These are phyloP conservation scores for Drosophila sproati DNA, from an alignment of 1,140 invertebrate species.

Conservation along the genomic window DNA sequence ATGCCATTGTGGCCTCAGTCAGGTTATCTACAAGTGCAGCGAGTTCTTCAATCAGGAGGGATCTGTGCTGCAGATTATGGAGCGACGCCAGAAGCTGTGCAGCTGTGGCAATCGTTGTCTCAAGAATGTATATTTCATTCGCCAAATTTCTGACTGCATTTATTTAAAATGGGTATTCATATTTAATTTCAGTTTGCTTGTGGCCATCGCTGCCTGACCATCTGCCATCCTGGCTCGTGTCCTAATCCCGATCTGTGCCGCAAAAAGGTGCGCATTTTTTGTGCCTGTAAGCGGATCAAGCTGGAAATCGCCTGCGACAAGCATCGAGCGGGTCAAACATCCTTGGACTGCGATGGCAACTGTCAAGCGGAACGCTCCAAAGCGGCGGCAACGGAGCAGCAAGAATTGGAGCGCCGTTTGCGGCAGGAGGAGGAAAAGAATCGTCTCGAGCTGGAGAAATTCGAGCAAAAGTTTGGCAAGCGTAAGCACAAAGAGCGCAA, in stretches of 20 bases:
- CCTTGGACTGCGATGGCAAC: conserved; percentile 87
- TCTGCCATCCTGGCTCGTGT: conserved; percentile 92
- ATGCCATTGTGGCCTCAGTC: conserved; percentile 92
- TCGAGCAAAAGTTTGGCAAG: conserved; percentile 89
- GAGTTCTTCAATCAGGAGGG: conserved; percentile 87
- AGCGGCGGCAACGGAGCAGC: conserved; percentile 85
- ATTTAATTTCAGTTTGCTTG: conserved; percentile 87
- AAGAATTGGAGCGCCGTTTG: conserved; percentile 86
- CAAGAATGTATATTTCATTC: conserved; percentile 88
- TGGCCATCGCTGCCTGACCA: conserved; percentile 90
- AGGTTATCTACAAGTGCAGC: conserved; percentile 90
- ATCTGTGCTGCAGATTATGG: conserved; percentile 84
- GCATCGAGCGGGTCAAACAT: conserved; percentile 85
- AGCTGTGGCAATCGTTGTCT: conserved; percentile 91
- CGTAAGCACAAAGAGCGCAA: conserved; percentile 86
- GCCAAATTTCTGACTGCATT: not conserved
- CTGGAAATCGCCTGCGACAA: conserved; percentile 90
- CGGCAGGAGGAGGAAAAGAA: conserved; percentile 88
- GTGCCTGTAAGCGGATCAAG: conserved; percentile 89
- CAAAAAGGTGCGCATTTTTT: conserved; percentile 92
- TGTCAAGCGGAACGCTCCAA: conserved; percentile 86
- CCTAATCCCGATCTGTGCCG: conserved; percentile 88
- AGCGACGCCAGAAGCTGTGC: conserved; percentile 61
- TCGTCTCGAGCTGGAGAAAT: conserved; percentile 89
- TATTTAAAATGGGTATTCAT: not conserved